Evolutionary conservation across 1,140 invertebrate genomes (phyloP).

Genomic region (Geopemphigus sp.): DNA sequence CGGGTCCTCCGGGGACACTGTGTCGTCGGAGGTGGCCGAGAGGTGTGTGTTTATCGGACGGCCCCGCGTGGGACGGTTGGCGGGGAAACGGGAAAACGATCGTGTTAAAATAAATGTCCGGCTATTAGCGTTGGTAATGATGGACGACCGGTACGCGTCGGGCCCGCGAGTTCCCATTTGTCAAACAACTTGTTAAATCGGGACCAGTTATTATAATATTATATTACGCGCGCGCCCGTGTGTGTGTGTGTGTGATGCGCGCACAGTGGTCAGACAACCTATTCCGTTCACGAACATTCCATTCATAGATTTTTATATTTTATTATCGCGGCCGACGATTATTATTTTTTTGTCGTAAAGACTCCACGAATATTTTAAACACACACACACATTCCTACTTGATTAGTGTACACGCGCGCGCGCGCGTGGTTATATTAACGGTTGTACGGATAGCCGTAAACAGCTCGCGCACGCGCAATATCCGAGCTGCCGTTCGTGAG

Average conservation of each 20-base stretch:
- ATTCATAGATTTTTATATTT: constrained; percentile 28
- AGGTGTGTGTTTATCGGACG: too few species aligned
- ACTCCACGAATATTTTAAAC: constrained; percentile 3
- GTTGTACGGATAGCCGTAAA: too few species aligned
- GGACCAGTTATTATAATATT: constrained; percentile 22
- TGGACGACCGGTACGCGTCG: not conserved
- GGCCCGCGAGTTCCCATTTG: constrained; percentile 17
- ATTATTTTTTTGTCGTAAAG: not conserved
- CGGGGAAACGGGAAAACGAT: not conserved
- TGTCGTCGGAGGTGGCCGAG: too few species aligned
- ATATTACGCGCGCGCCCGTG: not conserved
- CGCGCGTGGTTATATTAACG: too few species aligned
- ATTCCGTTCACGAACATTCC: not conserved
- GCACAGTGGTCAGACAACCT: constrained; percentile 11
- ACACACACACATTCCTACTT: not conserved
- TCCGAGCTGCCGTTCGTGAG: too few species aligned
- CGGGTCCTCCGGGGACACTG: too few species aligned
- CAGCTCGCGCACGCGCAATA: too few species aligned
- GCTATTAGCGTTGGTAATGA: constrained; percentile 39
- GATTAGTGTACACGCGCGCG: not conserved
- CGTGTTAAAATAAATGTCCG: constrained; percentile 23
- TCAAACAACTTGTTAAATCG: constrained; percentile 43
- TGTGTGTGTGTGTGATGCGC: not conserved
- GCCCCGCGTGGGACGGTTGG: too few species aligned
- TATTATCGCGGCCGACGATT: not conserved